phyloP scores from a whole-genome alignment of 2,888 invertebrate species.

The Agrotis puta region DNA sequence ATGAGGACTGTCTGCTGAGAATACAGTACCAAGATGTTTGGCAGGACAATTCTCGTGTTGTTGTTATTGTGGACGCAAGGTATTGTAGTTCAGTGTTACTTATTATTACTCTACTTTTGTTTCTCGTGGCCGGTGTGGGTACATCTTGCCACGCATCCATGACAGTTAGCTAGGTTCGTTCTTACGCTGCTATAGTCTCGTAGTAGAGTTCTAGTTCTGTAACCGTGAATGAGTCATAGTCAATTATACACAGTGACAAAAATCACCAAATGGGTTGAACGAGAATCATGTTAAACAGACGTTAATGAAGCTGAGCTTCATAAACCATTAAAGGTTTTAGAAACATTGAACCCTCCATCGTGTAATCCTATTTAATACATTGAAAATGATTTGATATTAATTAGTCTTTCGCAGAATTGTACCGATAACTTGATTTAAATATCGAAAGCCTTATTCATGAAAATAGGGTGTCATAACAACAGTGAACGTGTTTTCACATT shows the following conservation, averaged over 20 bases:
- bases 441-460: not conserved
- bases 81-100: conserved; percentile 59
- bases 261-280: not conserved
- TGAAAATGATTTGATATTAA: not conserved
- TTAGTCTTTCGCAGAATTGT: conserved; percentile 4
- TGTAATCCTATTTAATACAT: not conserved
- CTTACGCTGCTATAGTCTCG: not conserved
- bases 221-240: conserved; percentile 54
- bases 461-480: not conserved
- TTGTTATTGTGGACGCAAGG: conserved; percentile 80
- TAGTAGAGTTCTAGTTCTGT: conserved; percentile 36
- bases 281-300: not conserved
- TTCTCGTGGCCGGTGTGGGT: conserved; percentile 18
- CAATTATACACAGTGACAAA: conserved; percentile 32
- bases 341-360: not conserved
- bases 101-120: conserved; percentile 20
- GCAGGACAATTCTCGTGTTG: conserved; percentile 70
- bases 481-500: not conserved
- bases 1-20: conserved; percentile 58
- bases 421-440: not conserved
- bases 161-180: conserved; percentile 1
- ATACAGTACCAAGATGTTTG: conserved; percentile 72
- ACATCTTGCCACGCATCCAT: conserved; percentile 11
- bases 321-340: not conserved
- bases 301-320: not conserved